Base-by-base conservation (phyloP, 1,140 invertebrate genomes). In the Lepidotrigona ventralis region DNA sequence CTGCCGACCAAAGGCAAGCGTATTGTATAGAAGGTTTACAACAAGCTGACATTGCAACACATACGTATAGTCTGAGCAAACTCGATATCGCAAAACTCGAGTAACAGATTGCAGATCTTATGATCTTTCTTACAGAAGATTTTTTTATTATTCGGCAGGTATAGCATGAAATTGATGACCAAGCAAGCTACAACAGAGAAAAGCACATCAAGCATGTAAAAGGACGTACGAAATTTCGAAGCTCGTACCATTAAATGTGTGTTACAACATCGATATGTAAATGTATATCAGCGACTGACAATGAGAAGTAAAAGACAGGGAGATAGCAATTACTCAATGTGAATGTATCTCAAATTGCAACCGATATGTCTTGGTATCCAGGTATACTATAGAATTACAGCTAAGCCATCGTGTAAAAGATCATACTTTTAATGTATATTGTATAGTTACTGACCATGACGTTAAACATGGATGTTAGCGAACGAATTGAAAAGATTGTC, bases 291-390 rank as follows among this genome's bases (percentile, higher is more conserved):
- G 5, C 6, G 19, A 58, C 68, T 9, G 23, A 33, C 33, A 33
- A 33, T 33, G 33, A 51, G 56, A 33, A 23, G 17, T 17, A 63
- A 56, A 77, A 19, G n/a, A 75, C n/a, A 51, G 29, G 19, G 23
- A 21, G 12, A 71, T 39, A 66, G 12, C 60, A 39, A 83, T 85
- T 83, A 75, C 70, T 60, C 76, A 76, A 85, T 26, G n/a, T 64
- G 54, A 68, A 33, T 33, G 1, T 63, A 70, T 85, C 84, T 85
- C 81, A 53, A 39, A 64, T 84, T 78, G 81, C 84, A 33, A 53
- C 26, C 51, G 39, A 64, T 73, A 58, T 63, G 56, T 68, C 70
- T 74, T 39, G 76, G 12, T 69, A 77, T 71, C 51, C 29, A 71
- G 4, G 1, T 29, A 29, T 39, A 51, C n/a, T 60, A 33, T 56